Percentiles rank a stretch among this genome's conserved stretches.
Evolutionary conservation across 64 coral and sea anemone genomes (phyloP).

Genomic region (Dendrophyllia cribrosa): DNA sequence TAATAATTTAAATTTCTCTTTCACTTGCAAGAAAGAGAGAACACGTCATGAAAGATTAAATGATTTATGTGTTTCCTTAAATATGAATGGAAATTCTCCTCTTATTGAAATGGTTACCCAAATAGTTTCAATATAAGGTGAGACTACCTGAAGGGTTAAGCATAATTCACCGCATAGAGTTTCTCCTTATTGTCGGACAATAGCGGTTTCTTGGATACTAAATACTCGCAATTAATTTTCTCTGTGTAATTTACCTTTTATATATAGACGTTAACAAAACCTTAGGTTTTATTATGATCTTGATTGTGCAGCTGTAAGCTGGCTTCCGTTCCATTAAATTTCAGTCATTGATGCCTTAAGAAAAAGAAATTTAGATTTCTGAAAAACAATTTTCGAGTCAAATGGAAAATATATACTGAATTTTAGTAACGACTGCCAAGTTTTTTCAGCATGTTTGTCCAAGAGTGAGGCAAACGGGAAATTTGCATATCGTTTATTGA

Average conservation of each 20-base stretch:
- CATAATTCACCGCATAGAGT: not conserved
- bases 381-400: not conserved
- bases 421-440: not conserved
- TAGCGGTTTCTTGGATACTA: slow-evolving; percentile 2
- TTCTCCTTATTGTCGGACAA: not conserved
- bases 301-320: slow-evolving; percentile 7
- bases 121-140: not conserved
- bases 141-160: not conserved
- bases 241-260: slow-evolving; percentile 7
- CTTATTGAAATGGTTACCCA: not conserved
- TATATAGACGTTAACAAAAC: slow-evolving; percentile 28
- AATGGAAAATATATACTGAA: no score
- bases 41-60: not conserved
- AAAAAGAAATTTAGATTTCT: not conserved
- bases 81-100: not conserved
- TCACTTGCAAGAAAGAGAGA: not conserved
- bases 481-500: slow-evolving; percentile 53
- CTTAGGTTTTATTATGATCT: not conserved
- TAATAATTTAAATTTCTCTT: not conserved
- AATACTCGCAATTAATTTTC: not conserved
- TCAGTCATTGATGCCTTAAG: not conserved
- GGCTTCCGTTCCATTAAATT: not conserved
- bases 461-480: not conserved
- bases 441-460: not conserved
- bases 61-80: not conserved